These are phyloP conservation scores for Trissonchulus latispiculum DNA, from an alignment of 2,888 invertebrate genomes.

Conservation along the genomic window DNA sequence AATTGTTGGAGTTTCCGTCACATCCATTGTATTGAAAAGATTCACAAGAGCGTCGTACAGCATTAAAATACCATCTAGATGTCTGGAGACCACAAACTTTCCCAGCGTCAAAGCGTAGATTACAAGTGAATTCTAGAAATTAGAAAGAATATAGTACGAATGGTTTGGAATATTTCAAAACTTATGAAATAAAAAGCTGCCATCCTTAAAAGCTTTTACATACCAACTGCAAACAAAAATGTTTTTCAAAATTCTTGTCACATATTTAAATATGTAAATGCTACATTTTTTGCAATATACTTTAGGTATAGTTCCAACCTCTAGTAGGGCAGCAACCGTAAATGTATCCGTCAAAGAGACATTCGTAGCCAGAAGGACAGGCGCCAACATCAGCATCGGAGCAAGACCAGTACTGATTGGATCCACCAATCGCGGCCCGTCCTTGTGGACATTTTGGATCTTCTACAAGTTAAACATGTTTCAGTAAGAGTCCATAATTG, in stretches of 20 bases:
- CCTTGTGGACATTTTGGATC: constrained; percentile 1
- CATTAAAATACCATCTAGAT: constrained; percentile 36
- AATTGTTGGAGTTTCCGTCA: constrained; percentile 38
- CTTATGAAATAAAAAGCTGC: too few relatives aligned
- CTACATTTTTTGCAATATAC: too few relatives aligned
- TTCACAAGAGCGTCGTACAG: constrained; percentile 30
- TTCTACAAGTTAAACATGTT: background rate
- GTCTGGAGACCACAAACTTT: constrained; percentile 37
- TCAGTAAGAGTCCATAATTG: background rate
- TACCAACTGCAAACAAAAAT: too few relatives aligned
- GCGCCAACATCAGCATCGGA: background rate
- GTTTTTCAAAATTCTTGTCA: too few relatives aligned
- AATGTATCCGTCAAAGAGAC: constrained; percentile 11
- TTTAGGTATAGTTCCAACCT: background rate
- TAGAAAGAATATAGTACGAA: too few relatives aligned
- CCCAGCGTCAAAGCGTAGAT: background rate
- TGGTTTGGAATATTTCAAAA: too few relatives aligned
- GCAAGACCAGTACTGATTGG: constrained; percentile 3
- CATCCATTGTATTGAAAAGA: constrained; percentile 40
- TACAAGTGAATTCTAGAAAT: background rate
- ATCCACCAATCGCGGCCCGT: background rate
- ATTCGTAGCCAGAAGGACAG: constrained; percentile 12
- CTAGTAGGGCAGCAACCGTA: constrained; percentile 18
- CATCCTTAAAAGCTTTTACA: too few relatives aligned
- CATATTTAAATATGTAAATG: too few relatives aligned